Percentiles rank a stretch among this genome's conserved stretches.
These are phyloP conservation scores for Tapirus indicus DNA, from an alignment of 2,797 vertebrate species.

Conservation along the genomic window DNA sequence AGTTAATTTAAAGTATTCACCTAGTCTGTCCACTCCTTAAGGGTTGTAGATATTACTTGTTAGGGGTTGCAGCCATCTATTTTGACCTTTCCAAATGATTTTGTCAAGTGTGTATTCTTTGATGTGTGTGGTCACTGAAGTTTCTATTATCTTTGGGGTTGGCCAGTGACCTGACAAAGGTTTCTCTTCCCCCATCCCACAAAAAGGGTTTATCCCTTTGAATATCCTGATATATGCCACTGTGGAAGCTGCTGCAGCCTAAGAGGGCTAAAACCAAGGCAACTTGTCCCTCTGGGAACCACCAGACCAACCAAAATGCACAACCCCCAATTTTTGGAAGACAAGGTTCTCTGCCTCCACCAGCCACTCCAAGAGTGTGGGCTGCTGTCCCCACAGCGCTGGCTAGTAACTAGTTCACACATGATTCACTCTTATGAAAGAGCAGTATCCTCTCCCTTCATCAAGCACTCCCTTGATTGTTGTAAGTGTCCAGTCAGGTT, in stretches of 20 bases:
- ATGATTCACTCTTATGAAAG: background rate
- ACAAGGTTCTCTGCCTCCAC: background rate
- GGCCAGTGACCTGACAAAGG: background rate
- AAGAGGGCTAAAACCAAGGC: background rate
- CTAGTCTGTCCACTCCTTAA: background rate
- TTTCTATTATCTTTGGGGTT: background rate
- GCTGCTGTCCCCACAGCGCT: background rate
- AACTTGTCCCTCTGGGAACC: background rate
- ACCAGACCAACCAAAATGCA: background rate
- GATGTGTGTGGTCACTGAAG: background rate
- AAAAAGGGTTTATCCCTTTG: background rate
- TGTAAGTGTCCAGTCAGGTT: background rate
- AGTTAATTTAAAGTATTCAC: background rate
- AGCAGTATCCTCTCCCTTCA: background rate
- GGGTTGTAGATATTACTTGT: background rate
- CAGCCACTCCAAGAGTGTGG: background rate
- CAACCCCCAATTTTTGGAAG: background rate
- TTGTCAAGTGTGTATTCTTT: constrained; percentile 36
- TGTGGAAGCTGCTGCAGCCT: background rate
- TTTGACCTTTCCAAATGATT: constrained; percentile 25
- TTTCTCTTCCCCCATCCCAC: background rate
- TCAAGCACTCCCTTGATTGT: background rate
- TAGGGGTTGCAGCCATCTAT: background rate
- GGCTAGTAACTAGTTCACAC: background rate
- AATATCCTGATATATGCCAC: background rate